These are phyloP conservation scores for Exephanes ischioxanthus DNA, from an alignment of 2,888 invertebrate genomes.

Conservation along the genomic window DNA sequence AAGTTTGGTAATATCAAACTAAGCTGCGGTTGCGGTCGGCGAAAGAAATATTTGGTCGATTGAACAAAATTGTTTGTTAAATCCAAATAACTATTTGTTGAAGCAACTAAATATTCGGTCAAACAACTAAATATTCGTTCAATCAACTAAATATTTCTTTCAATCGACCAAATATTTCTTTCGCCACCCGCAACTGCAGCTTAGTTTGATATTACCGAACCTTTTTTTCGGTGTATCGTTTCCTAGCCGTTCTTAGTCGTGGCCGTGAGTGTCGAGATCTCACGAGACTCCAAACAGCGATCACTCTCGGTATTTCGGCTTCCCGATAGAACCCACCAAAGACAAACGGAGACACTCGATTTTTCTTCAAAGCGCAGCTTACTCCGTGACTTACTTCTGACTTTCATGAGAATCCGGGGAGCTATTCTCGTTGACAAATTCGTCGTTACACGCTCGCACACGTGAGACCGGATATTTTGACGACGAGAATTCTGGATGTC, in stretches of 20 bases:
- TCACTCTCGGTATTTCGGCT: neutral
- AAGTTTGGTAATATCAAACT: too few species aligned
- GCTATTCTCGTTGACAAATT: slow-evolving; percentile 35
- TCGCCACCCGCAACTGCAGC: too few species aligned
- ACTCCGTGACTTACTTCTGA: slow-evolving; percentile 1
- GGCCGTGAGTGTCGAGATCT: slow-evolving; percentile 4
- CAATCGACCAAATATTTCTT: too few species aligned
- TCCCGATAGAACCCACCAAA: neutral
- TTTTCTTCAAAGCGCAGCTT: neutral
- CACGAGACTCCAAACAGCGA: neutral
- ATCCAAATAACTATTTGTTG: too few species aligned
- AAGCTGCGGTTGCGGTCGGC: too few species aligned
- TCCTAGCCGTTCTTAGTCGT: neutral
- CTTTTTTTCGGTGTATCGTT: neutral
- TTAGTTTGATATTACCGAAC: too few species aligned
- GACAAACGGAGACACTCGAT: neutral
- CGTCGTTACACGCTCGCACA: neutral
- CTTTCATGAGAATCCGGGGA: slow-evolving; percentile 29
- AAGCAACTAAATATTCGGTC: too few species aligned
- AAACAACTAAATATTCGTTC: too few species aligned
- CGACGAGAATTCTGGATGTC: slow-evolving; percentile 69
- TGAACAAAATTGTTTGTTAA: too few species aligned
- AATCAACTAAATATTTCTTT: too few species aligned
- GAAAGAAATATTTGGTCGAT: too few species aligned
- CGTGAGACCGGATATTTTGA: slow-evolving; percentile 16